Evolutionary conservation across 2,888 invertebrate species (phyloP), one percentile per base, ranked within the genome.

Genomic region (Lottia scabra): DNA sequence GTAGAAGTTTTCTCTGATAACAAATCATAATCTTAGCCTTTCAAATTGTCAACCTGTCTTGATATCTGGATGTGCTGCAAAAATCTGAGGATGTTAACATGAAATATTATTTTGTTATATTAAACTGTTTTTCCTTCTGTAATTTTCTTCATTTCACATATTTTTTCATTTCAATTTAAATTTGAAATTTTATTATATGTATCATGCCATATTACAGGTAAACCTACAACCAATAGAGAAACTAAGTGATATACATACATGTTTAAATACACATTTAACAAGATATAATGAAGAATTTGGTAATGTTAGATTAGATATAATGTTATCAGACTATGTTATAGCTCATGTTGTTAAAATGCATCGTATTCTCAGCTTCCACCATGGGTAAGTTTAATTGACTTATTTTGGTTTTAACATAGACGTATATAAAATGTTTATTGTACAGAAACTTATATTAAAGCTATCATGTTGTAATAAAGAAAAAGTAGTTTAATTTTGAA

Each of bases 271-370:
- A 15, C 88, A 88, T 77, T 81, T 88, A 71, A 86, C 84, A 8
- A 80, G 87, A 44, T 88, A 89, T 78, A 89, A 89, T 75, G 89
- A 89, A 78, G 89, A 89, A 77, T 87, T 89, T 79, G 89, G 88
- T 65, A 87, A 88, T 69, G 81, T 85, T 23, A 80, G 82, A 46
- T 84, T 89, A 27, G 81, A 88, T 79, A 85, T 89, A 71, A 85
- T 87, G 83, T 75, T 89, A 72, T 89, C 89, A 5, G 88, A 89
- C 74, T 85, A 85, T 80, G 82, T 85, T 73, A 86, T 89, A 43
- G 77, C 81, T 15, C 89, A 89, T 71, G 80, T 89, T 65, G 82
- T 89, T 46, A 79, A 86, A 62, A 84, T 89, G 77, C 89, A 89
- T 77, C 78, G 89, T 46, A 79, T 89, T 15, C 83, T 89, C 71